phyloP scores from a whole-genome alignment of 2,888 invertebrate species.

The Cantharis rufa region DNA sequence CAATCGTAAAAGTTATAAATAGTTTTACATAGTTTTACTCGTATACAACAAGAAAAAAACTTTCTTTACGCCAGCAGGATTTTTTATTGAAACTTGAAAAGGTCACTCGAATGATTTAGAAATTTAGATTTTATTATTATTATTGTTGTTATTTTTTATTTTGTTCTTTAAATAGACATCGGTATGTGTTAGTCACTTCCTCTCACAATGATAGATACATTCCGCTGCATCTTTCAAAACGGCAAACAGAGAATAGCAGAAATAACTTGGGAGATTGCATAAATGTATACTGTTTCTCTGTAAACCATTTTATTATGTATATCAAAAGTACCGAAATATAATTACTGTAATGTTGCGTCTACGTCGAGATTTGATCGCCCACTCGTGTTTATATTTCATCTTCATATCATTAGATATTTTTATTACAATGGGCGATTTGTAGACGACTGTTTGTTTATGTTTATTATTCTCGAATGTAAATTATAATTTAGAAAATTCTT shows the following conservation, averaged over 20 bases:
- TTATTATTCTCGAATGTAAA: not conserved
- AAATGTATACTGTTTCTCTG: not conserved
- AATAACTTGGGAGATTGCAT: not conserved
- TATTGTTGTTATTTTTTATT: constrained; percentile 11
- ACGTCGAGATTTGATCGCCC: not conserved
- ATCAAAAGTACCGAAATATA: not conserved
- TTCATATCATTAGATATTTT: not conserved
- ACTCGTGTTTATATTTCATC: not conserved
- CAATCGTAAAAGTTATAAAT: not conserved
- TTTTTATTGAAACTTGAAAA: not conserved
- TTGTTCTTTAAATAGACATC: constrained; percentile 20
- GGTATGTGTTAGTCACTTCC: constrained; percentile 27
- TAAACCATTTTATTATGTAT: not conserved
- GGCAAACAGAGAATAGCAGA: not conserved
- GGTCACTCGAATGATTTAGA: not conserved
- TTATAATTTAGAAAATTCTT: not conserved
- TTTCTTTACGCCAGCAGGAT: not conserved
- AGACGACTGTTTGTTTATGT: not conserved
- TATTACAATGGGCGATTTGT: not conserved
- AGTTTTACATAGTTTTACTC: not conserved
- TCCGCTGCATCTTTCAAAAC: constrained; percentile 9
- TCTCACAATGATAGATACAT: constrained; percentile 12
- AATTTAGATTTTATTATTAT: not conserved
- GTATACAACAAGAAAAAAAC: not conserved
- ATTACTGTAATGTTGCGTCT: not conserved